These are phyloP conservation scores for Gavialis gangeticus DNA, from an alignment of 2,113 vertebrate species.

Conservation along the genomic window DNA sequence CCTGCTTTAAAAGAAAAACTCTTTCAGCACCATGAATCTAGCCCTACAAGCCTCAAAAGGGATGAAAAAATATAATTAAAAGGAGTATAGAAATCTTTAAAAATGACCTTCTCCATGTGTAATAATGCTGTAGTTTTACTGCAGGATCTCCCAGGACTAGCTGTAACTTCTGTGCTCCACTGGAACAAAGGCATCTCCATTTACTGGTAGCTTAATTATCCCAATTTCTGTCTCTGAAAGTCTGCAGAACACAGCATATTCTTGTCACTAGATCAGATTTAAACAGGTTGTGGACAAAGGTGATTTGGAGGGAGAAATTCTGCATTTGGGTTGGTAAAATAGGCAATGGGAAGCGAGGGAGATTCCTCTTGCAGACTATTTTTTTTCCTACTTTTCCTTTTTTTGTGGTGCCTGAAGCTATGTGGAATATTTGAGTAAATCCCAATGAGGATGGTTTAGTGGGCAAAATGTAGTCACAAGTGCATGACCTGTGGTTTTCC, in stretches of 20 bases:
- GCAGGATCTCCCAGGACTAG: neutral
- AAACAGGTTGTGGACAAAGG: neutral
- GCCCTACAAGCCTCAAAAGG: neutral
- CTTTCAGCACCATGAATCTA: neutral
- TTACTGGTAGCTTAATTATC: neutral
- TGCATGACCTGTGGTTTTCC: neutral
- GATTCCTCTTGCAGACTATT: neutral
- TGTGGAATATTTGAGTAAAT: neutral
- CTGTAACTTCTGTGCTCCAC: neutral
- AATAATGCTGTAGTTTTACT: neutral
- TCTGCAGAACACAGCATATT: neutral
- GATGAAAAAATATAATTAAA: neutral
- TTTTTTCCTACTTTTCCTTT: neutral
- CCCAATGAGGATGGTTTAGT: neutral
- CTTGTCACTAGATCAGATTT: neutral
- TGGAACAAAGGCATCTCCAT: neutral
- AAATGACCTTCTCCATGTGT: neutral
- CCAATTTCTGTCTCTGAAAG: neutral
- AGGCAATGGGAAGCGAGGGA: neutral
- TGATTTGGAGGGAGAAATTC: neutral
- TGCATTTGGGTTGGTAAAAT: neutral
- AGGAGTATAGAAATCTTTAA: neutral
- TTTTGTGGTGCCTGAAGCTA: neutral
- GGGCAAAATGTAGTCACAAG: neutral
- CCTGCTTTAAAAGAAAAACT: neutral